Percentiles rank a stretch among this genome's conserved stretches.
Conservation (phyloP, 2,113 vertebrate species). For the Mobula hypostoma region DNA sequence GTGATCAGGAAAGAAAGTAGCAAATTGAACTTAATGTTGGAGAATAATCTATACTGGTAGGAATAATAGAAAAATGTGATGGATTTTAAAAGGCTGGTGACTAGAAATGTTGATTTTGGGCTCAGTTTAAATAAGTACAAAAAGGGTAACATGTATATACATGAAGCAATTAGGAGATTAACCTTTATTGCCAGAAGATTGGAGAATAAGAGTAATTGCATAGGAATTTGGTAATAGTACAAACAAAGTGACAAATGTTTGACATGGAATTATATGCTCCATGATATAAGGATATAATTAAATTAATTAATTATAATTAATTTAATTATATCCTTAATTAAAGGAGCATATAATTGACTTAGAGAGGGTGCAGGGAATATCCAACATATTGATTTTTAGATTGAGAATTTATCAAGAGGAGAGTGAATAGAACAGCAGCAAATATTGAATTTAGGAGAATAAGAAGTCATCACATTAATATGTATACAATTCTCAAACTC, state of each 20-base stretch:
- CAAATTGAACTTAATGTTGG: neutral
- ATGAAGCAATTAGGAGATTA: neutral
- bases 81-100: neutral
- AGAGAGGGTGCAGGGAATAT: neutral
- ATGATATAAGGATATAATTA: no score
- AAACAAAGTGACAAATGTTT: neutral
- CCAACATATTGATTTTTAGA: neutral
- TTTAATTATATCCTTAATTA: neutral
- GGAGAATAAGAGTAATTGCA: neutral
- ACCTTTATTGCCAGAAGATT: neutral
- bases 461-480: neutral
- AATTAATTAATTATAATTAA: no score
- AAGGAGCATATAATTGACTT: neutral
- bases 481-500: neutral
- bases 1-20: no score
- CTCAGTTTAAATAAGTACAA: neutral
- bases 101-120: neutral
- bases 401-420: neutral
- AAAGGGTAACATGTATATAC: neutral
- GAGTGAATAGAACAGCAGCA: neutral
- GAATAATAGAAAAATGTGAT: neutral
- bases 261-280: no score
- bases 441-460: neutral
- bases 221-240: neutral
- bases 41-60: neutral